Base-by-base conservation (phyloP, 2,888 invertebrate genomes). In the Idaea dimidiata region DNA sequence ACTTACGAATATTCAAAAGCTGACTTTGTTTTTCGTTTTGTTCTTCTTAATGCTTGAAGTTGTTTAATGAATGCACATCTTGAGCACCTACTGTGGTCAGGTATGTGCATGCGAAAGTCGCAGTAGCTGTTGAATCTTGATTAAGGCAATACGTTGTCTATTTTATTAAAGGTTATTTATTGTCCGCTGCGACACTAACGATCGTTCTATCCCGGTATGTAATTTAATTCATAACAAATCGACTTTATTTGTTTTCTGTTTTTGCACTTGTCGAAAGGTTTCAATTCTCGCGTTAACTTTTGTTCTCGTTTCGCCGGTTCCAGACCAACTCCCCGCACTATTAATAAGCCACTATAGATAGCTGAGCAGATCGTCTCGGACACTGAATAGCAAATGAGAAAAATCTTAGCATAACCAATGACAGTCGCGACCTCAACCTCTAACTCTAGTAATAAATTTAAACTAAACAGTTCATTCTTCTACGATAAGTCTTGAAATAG, bases 381-480 rank as follows among this genome's bases (percentile, higher is more conserved):
- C 76, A 79, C 84, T 83, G 86, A 84, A 86, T 86, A 77, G 77
- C 86, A 88, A 88, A 88, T 88, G 88, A 88, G 86, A 82, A 84
- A 87, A 87, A 88, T 86, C 82, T 80, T 80, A 72, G 72, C 71
- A 73, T 77, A 75, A 77, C 74, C 74, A 71, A 70, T 76, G 76
- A 76, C 72, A 76, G 69, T 66, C 71, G 71, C 70, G 75, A 68
- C 75, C 71, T 72, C 76, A 70, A 71, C 72, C 74, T 64, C 73
- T 65, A 65, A 60, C 66, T 62, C 60, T 57, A 64, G 62, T 63
- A 61, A 65, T 65, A 65, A 64, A 64, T 62, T 61, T 54, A 63
- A 55, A 60, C 57, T 58, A 56, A 58, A 32, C 58, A 17, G 18
- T 60, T 58, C 16, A 64, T 63, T 65, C 61, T 32, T 60, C 63